phyloP scores from a whole-genome alignment of 2,888 invertebrate genomes.

The Margaritifera margaritifera region DNA sequence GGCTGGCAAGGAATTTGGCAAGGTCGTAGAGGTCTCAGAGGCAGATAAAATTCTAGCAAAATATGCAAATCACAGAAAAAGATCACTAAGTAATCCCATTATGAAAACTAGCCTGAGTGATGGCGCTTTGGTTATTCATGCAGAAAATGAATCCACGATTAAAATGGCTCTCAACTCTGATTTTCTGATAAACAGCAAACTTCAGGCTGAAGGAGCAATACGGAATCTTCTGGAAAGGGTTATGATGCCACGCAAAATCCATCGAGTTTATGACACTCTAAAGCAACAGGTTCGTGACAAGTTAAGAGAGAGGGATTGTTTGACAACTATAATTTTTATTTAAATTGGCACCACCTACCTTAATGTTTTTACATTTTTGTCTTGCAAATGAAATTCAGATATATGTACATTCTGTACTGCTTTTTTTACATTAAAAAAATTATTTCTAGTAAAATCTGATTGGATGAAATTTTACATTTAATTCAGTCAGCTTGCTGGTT shows the following conservation, averaged over 20 bases:
- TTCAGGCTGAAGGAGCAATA: constrained; percentile 35
- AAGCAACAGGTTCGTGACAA: constrained; percentile 51
- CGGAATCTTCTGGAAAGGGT: constrained; percentile 32
- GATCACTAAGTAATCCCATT: constrained; percentile 41
- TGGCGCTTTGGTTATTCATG: constrained; percentile 33
- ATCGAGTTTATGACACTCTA: constrained; percentile 54
- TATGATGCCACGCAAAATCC: constrained; percentile 52
- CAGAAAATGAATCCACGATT: constrained; percentile 15
- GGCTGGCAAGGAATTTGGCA: too few relatives aligned
- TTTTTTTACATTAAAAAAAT: too few relatives aligned
- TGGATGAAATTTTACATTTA: too few relatives aligned
- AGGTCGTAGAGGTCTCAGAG: constrained; percentile 16
- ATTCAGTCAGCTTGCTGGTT: too few relatives aligned
- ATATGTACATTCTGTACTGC: too few relatives aligned
- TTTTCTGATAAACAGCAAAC: constrained; percentile 24
- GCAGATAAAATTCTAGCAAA: constrained; percentile 35
- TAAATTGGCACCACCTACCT: constrained; percentile 17
- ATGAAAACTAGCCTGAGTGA: constrained; percentile 63
- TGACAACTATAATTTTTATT: constrained; percentile 58
- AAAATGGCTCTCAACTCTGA: constrained; percentile 33
- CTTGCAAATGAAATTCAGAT: too few relatives aligned
- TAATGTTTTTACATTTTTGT: too few relatives aligned
- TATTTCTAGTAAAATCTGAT: too few relatives aligned
- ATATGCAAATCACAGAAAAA: constrained; percentile 22
- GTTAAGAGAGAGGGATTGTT: constrained; percentile 46